A percentile compares a stretch with the other conserved stretches of the same genome.
These are phyloP conservation scores for Amphipyra tragopoginis DNA, from an alignment of 2,888 invertebrate species.

Conservation along the genomic window DNA sequence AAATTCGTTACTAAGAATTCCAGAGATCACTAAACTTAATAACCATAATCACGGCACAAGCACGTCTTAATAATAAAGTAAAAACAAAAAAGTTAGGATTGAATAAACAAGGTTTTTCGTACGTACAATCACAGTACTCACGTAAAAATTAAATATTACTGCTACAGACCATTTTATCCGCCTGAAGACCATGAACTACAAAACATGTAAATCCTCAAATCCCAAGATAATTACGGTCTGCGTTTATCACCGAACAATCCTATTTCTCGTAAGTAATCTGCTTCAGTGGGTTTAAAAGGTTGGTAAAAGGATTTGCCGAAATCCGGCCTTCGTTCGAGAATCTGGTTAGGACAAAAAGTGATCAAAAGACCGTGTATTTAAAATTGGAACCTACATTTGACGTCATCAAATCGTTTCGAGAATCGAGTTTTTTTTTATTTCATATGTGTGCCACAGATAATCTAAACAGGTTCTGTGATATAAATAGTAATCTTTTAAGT, in stretches of 20 bases:
- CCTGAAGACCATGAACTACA: not conserved
- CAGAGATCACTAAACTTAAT: too few species aligned
- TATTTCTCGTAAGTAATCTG: slow-evolving; percentile 27
- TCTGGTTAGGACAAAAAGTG: not conserved
- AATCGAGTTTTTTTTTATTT: not conserved
- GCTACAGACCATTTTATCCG: too few species aligned
- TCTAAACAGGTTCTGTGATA: too few species aligned
- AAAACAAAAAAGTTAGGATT: too few species aligned
- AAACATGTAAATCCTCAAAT: slow-evolving; percentile 1
- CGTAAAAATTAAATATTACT: too few species aligned
- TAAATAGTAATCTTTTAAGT: too few species aligned
- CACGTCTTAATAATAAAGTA: too few species aligned
- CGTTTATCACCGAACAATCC: slow-evolving; percentile 14
- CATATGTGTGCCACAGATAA: too few species aligned
- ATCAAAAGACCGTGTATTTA: slow-evolving; percentile 2
- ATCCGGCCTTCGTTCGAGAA: slow-evolving; percentile 6
- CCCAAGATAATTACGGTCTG: slow-evolving; percentile 9
- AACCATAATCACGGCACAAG: too few species aligned
- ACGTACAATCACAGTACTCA: too few species aligned
- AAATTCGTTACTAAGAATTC: too few species aligned
- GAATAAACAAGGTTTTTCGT: too few species aligned
- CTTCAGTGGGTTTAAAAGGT: slow-evolving; percentile 19
- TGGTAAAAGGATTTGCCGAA: slow-evolving; percentile 21
- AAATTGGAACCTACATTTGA: not conserved
- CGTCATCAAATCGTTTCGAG: not conserved